Evolutionary conservation across 2,113 vertebrate genomes (phyloP).

Genomic region (Aleadryas rufinucha): DNA sequence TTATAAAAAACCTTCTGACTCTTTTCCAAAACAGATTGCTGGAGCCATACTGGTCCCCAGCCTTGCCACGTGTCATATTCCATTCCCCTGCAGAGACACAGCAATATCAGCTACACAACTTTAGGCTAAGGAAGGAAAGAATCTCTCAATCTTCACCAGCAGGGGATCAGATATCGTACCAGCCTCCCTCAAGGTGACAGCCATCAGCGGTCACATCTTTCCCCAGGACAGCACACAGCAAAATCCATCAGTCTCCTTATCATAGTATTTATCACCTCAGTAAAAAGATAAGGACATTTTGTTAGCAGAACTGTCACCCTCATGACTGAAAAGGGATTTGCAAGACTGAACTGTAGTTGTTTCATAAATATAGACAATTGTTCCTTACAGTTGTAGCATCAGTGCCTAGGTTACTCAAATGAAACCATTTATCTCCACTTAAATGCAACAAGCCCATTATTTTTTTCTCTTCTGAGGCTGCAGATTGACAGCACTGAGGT

Average conservation of each 20-base stretch:
- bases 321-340: neutral
- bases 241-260: neutral
- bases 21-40: neutral
- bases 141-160: neutral
- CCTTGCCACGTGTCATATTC: fast-evolving
- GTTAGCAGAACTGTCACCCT: neutral
- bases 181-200: neutral
- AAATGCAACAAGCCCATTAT: neutral
- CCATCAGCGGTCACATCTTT: neutral
- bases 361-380: neutral
- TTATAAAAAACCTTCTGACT: neutral
- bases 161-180: neutral
- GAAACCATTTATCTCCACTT: neutral
- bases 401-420: neutral
- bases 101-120: neutral
- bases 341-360: neutral
- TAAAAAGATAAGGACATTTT: neutral
- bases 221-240: neutral
- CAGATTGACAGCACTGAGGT: neutral
- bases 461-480: neutral
- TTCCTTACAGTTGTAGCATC: neutral
- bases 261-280: neutral
- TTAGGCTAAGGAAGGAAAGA: neutral
- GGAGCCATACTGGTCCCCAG: neutral
- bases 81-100: neutral